A percentile compares a stretch with the other conserved stretches of the same genome.
These are phyloP conservation scores for Psephotus haematonotus DNA, from an alignment of 2,113 vertebrate genomes.

Conservation along the genomic window DNA sequence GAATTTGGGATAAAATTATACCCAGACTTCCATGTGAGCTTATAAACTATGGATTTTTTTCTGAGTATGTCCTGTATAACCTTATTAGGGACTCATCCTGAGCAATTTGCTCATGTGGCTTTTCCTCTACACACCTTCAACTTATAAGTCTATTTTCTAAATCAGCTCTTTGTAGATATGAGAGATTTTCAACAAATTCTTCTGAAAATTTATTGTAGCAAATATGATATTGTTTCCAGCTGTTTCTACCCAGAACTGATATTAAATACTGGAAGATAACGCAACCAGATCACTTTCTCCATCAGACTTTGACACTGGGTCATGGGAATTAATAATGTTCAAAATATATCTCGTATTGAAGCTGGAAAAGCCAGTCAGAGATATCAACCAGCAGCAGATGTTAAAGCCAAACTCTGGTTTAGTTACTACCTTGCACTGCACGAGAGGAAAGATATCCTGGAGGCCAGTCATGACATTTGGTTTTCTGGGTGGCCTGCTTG, in stretches of 20 bases:
- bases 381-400: conserved; percentile 62
- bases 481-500: conserved; percentile 50
- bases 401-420: conserved; percentile 32
- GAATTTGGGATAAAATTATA: neutral
- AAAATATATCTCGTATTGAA: conserved; percentile 30
- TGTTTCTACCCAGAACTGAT: conserved; percentile 43
- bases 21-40: neutral
- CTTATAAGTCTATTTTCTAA: neutral
- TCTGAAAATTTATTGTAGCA: conserved; percentile 38
- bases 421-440: conserved; percentile 44
- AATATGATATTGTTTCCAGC: conserved; percentile 55
- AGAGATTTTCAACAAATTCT: conserved; percentile 50
- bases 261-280: conserved; percentile 46
- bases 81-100: neutral
- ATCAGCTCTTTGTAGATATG: neutral
- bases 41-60: neutral
- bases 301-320: conserved; percentile 44
- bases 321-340: conserved; percentile 48
- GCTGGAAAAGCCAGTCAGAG: conserved; percentile 2
- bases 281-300: conserved; percentile 40
- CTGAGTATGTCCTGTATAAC: neutral
- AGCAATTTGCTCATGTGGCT: neutral
- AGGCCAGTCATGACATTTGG: neutral
- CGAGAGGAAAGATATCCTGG: conserved; percentile 6
- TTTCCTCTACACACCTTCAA: neutral